Base-by-base conservation (phyloP, 2,888 invertebrate species). In the Crocallis elinguaria region DNA sequence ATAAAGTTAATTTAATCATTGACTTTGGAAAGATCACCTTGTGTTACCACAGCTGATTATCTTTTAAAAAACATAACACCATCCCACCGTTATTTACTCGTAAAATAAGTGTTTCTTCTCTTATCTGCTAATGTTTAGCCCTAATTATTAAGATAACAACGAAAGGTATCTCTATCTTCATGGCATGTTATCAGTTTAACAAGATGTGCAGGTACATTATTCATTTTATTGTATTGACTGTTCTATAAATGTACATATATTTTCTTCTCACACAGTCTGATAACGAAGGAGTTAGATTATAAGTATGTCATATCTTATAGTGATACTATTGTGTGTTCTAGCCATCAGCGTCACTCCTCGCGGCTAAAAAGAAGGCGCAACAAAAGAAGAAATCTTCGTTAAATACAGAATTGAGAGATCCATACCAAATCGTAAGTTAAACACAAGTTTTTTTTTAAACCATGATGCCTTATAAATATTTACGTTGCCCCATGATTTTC, bases 311-410 rank as follows among this genome's bases (percentile, higher is more conserved):
- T 16, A n/a, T 12, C 11, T 27, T 29, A 16, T 11, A 3, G 3
- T 41, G 2, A 17, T 27, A 13, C 9, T 44, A 27, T 42, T 49
- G 12, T 39, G 7, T 60, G 19, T 73, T 72, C 7, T 66, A 91
- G 90, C 85, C 89, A 3, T 94, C 93, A 46, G 86, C 93, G 39
- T 92, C 93, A 33, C 73, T 95, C 35, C 69, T 94, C n/a, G 94
- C 94, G 64, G 94, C 95, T 2, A 95, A 95, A 77, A 93, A 93
- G 64, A 94, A 94, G 64, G 94, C 94, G 19, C 93, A 93, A 57
- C 88, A 92, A 39, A 94, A 92, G 68, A 93, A 93, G 63, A 93
- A 91, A 63, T 84, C 88, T 62, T 74, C 83, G 54, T 71, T 88
- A 7, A 90, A 89, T 43, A 84, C 79, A 25, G 82, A 92, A 42